A percentile compares a stretch with the other conserved stretches of the same genome.
These are phyloP conservation scores for Euphydryas editha DNA, from an alignment of 2,888 invertebrate species.

Conservation along the genomic window DNA sequence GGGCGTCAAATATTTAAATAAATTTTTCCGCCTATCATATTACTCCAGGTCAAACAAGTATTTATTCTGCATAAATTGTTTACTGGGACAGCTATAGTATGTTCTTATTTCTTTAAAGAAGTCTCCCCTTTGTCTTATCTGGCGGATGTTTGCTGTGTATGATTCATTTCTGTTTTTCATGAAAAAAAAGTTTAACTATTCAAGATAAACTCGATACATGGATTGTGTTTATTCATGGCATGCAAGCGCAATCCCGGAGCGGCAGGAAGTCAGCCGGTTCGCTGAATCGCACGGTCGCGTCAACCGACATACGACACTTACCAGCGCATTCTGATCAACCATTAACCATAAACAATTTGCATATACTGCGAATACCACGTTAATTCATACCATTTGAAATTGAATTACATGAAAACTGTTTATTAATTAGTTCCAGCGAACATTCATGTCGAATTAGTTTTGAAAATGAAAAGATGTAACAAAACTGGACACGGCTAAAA, in stretches of 20 bases:
- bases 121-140: constrained; percentile 22
- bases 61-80: neutral
- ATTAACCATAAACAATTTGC: constrained; percentile 52
- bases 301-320: constrained; percentile 62
- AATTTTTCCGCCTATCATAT: constrained; percentile 4
- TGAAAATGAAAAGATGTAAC: constrained; percentile 3
- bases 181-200: constrained; percentile 29
- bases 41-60: constrained; percentile 20
- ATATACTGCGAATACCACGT: constrained; percentile 13
- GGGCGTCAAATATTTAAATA: neutral
- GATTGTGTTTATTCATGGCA: constrained; percentile 67
- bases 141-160: constrained; percentile 27
- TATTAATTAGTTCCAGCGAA: constrained; percentile 13
- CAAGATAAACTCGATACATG: constrained; percentile 26
- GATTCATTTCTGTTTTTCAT: constrained; percentile 25
- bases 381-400: constrained; percentile 13
- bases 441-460: neutral
- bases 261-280: constrained; percentile 74
- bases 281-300: constrained; percentile 63
- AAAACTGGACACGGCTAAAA: neutral
- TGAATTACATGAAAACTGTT: constrained; percentile 9
- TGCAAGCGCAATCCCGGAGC: constrained; percentile 55
- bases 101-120: constrained; percentile 12
- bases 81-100: neutral
- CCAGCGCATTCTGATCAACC: constrained; percentile 51